These are phyloP conservation scores for Pseudococcus longispinus DNA, from an alignment of 2,888 invertebrate species.

Conservation along the genomic window DNA sequence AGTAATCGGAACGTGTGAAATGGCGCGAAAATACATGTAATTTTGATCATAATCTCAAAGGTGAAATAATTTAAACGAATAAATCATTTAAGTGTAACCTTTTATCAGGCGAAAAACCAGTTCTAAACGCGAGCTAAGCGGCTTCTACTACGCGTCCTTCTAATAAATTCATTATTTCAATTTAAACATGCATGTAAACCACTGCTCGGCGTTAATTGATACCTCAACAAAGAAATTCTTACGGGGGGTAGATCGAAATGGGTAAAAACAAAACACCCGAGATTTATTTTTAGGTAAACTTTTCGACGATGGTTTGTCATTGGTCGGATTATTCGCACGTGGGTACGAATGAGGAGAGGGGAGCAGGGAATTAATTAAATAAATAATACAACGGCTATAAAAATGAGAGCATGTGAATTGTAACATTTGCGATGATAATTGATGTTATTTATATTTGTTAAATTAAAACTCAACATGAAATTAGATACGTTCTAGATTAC, in stretches of 20 bases:
- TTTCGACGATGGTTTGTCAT: background rate
- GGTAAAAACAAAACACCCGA: no score
- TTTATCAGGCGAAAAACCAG: background rate
- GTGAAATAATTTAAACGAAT: conserved; percentile 28
- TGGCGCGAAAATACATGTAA: conserved; percentile 34
- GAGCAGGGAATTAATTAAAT: background rate
- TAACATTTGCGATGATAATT: conserved; percentile 14
- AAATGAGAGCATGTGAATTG: conserved; percentile 37
- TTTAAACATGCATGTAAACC: background rate
- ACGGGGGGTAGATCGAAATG: background rate
- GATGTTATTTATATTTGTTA: conserved; percentile 33
- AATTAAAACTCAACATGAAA: conserved; percentile 11
- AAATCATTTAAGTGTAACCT: conserved; percentile 18
- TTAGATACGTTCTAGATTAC: conserved; percentile 38
- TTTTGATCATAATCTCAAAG: conserved; percentile 28
- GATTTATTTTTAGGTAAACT: background rate
- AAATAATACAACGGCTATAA: background rate
- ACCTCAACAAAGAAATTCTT: conserved; percentile 1
- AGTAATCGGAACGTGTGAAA: conserved; percentile 24
- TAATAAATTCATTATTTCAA: conserved; percentile 18
- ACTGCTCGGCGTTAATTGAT: background rate
- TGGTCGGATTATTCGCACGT: background rate
- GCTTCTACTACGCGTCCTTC: background rate
- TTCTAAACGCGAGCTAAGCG: background rate
- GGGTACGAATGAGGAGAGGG: background rate